Conservation (phyloP, 2,113 vertebrate species). For the Chrysochloris asiatica region DNA sequence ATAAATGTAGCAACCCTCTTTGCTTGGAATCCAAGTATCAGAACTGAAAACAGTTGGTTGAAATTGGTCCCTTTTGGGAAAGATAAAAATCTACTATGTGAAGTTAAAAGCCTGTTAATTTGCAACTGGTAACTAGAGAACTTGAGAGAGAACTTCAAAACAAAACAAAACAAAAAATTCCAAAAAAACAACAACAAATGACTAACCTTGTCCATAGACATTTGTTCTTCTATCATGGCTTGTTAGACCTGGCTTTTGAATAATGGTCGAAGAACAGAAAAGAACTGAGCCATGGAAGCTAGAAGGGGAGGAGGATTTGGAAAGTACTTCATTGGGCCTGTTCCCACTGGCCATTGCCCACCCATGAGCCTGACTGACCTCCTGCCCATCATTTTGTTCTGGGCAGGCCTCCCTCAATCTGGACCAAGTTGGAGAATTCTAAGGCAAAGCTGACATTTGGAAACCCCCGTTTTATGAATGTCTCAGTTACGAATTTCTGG, state of each 20-base stretch:
- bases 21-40: conserved; percentile 33
- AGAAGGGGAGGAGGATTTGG: background rate
- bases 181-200: background rate
- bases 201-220: background rate
- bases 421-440: conserved; percentile 46
- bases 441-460: conserved; percentile 76
- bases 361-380: conserved; percentile 63
- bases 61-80: conserved; percentile 32
- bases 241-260: background rate
- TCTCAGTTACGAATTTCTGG: conserved; percentile 83
- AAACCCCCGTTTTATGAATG: conserved; percentile 81
- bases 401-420: conserved; percentile 71
- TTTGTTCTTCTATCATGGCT: background rate
- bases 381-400: conserved; percentile 68
- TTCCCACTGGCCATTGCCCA: conserved; percentile 60
- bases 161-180: too few species aligned
- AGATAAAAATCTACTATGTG: conserved; percentile 16
- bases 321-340: background rate
- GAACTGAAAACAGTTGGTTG: conserved; percentile 15
- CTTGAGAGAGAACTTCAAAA: background rate
- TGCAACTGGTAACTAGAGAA: background rate
- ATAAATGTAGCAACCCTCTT: conserved; percentile 34
- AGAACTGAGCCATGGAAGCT: background rate
- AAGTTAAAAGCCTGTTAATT: conserved; percentile 26
- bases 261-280: background rate